Conservation (phyloP, 2,888 invertebrate species). For the Microdon myrmicae region DNA sequence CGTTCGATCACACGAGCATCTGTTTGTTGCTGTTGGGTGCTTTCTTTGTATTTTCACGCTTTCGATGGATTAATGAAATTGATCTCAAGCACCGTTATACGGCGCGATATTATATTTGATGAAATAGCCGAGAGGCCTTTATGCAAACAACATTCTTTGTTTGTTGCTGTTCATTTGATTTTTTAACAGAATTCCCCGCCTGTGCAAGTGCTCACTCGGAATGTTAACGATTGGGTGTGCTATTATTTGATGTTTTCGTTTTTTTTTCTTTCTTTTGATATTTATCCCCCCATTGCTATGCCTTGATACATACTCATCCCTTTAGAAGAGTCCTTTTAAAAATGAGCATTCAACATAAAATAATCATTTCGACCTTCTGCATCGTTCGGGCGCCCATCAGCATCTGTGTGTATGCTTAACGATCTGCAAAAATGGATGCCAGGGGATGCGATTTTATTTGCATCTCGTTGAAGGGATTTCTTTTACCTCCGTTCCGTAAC, state of each 20-base stretch:
- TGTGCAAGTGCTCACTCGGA: too few relatives aligned
- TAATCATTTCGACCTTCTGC: conserved; percentile 50
- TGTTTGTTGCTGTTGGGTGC: conserved; percentile 37
- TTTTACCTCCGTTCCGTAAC: conserved; percentile 5
- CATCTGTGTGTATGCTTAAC: conserved; percentile 42
- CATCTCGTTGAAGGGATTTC: conserved; percentile 48
- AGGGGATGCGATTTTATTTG: conserved; percentile 50
- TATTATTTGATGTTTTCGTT: too few relatives aligned
- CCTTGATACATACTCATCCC: too few relatives aligned
- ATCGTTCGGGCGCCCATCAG: conserved; percentile 18
- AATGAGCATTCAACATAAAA: conserved; percentile 44
- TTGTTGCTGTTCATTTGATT: conserved; percentile 2
- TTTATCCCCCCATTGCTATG: too few relatives aligned
- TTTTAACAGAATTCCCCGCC: too few relatives aligned
- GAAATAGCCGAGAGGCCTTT: conserved; percentile 49
- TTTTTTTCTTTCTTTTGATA: too few relatives aligned
- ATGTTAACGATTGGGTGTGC: too few relatives aligned
- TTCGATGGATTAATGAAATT: conserved; percentile 49
- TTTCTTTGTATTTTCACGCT: conserved; percentile 19
- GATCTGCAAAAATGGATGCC: conserved; percentile 49
- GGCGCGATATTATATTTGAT: conserved; percentile 47
- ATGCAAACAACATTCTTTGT: conserved; percentile 38
- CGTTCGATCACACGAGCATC: conserved; percentile 51
- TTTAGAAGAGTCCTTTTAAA: conserved; percentile 28
- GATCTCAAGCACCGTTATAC: conserved; percentile 31